Conservation (phyloP, 2,113 vertebrate species). For the Dipodomys stephensi region DNA sequence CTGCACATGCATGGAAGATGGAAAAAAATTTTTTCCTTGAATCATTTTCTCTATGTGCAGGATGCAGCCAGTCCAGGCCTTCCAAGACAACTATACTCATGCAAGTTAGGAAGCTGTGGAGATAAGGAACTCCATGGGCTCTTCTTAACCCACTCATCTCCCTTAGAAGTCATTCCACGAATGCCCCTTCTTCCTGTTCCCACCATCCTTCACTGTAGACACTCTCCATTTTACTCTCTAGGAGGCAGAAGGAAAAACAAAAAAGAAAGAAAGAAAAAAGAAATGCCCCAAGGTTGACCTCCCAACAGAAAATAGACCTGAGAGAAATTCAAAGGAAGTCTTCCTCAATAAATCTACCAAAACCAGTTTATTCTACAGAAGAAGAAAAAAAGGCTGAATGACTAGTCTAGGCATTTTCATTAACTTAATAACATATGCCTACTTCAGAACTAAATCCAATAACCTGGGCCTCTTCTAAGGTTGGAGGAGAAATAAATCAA, state of each 20-base stretch:
- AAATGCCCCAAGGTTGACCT: neutral
- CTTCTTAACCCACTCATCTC: neutral
- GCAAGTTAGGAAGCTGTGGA: neutral
- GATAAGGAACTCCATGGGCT: rapidly evolving
- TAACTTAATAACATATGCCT: constrained; percentile 58
- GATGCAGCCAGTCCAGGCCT: neutral
- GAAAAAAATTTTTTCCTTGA: neutral
- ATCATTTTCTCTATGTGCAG: neutral
- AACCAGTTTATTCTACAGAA: neutral
- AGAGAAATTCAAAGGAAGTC: neutral
- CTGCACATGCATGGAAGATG: neutral
- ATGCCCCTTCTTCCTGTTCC: neutral
- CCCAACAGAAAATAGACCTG: neutral
- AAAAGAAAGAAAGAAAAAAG: neutral
- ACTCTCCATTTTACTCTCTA: neutral
- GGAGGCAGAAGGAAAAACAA: neutral
- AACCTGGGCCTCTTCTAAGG: constrained; percentile 30
- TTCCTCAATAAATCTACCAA: constrained; percentile 23
- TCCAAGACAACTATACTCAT: neutral
- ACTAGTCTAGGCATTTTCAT: constrained; percentile 47
- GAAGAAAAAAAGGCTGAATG: constrained; percentile 11
- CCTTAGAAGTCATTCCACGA: neutral
- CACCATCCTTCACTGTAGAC: neutral
- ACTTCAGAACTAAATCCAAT: constrained; percentile 68
- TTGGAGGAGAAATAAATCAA: constrained; percentile 65